Conservation (phyloP, 2,888 invertebrate genomes). For the Buathra laborator region DNA sequence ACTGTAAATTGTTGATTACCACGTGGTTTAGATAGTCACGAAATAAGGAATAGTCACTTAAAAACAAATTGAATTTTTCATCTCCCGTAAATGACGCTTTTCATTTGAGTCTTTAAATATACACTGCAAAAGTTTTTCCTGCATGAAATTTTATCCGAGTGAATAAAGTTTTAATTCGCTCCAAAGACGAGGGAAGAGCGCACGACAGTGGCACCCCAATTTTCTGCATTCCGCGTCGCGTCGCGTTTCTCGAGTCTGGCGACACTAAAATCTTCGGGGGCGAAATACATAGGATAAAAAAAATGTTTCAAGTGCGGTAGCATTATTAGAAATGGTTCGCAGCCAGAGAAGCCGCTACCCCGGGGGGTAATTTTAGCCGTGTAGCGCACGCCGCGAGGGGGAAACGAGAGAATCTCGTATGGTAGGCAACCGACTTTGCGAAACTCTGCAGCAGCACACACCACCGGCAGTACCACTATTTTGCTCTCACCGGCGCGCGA, state of each 20-base stretch:
- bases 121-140: neutral
- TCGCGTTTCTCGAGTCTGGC: neutral
- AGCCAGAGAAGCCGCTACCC: slow-evolving; percentile 57
- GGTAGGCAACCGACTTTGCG: slow-evolving; percentile 25
- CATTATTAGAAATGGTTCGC: slow-evolving; percentile 62
- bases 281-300: slow-evolving; percentile 18
- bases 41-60: no score
- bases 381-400: slow-evolving; percentile 41
- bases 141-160: neutral
- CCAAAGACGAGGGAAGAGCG: neutral
- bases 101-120: neutral
- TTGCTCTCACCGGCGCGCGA: slow-evolving; percentile 41
- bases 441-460: slow-evolving; percentile 21
- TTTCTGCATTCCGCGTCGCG: slow-evolving; percentile 12
- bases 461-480: slow-evolving; percentile 2
- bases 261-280: slow-evolving; percentile 34
- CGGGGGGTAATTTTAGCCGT: slow-evolving; percentile 64
- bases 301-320: slow-evolving; percentile 66
- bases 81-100: no score
- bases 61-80: no score
- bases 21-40: no score
- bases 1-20: no score
- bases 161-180: neutral
- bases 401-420: slow-evolving; percentile 56
- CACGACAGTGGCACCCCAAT: slow-evolving; percentile 14